These are phyloP conservation scores for Naso thynnoides DNA, from an alignment of 2,797 vertebrate genomes.

Conservation along the genomic window DNA sequence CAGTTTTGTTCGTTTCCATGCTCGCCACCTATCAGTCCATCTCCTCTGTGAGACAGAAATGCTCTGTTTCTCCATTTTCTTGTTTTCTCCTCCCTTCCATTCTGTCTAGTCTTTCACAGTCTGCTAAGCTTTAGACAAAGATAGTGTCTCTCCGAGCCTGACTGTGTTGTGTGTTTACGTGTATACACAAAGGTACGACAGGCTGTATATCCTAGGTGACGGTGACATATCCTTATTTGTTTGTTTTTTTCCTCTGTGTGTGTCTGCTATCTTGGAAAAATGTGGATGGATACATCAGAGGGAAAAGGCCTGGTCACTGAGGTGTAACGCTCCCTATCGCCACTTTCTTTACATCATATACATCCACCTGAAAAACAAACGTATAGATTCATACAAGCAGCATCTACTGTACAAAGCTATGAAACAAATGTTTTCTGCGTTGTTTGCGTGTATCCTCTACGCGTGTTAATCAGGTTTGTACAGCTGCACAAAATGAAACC, in stretches of 20 bases:
- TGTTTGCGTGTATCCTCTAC: background rate
- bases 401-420: background rate
- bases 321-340: conserved; percentile 67
- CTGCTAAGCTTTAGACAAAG: conserved; percentile 74
- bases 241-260: conserved; percentile 57
- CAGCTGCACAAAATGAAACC: background rate
- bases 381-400: conserved; percentile 33
- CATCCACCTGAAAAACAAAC: conserved; percentile 42
- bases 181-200: conserved; percentile 47
- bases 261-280: conserved; percentile 69
- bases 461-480: background rate
- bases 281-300: conserved; percentile 67
- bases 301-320: conserved; percentile 60
- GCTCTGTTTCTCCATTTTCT: conserved; percentile 71
- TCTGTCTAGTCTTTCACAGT: conserved; percentile 82
- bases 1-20: conserved; percentile 31
- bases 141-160: conserved; percentile 70
- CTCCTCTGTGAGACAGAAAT: conserved; percentile 59
- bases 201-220: conserved; percentile 62
- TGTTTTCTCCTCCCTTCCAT: conserved; percentile 74
- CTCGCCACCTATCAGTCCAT: conserved; percentile 70
- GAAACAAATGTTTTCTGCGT: background rate
- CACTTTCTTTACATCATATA: conserved; percentile 49
- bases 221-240: conserved; percentile 77
- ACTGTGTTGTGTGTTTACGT: conserved; percentile 38